Conservation (phyloP, 2,113 vertebrate genomes). For the Typhlomys cinereus region DNA sequence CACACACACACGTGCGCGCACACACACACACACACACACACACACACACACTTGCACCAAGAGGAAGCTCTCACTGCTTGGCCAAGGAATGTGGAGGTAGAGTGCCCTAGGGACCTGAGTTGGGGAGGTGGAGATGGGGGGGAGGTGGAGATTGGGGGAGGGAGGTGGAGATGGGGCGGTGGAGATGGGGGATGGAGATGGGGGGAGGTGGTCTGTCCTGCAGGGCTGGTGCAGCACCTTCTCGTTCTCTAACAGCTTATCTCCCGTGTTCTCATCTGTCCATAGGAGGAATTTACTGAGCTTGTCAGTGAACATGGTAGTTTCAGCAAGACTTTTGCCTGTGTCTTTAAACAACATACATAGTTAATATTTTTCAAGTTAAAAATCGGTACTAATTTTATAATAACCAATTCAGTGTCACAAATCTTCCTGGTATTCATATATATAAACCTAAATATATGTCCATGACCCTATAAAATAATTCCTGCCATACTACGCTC, state of each 20-base stretch:
- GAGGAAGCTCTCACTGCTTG: background rate
- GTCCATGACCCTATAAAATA: background rate
- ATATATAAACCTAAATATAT: background rate
- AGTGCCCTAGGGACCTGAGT: background rate
- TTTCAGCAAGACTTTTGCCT: accelerated
- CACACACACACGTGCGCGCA: accelerated
- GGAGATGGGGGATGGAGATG: background rate
- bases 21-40: background rate
- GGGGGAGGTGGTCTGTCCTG: no score
- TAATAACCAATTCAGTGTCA: background rate
- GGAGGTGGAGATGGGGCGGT: background rate
- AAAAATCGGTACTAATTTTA: background rate
- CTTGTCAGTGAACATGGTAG: background rate
- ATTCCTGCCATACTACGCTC: background rate
- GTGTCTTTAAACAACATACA: background rate
- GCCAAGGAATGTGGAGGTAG: background rate
- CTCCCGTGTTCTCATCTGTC: accelerated
- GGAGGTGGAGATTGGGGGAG: background rate
- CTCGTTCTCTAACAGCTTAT: no score
- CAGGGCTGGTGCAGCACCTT: no score
- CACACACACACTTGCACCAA: no score
- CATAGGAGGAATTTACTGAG: no score
- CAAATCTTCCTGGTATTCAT: background rate
- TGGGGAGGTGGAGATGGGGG: background rate
- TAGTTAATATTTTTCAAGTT: background rate